Percentiles rank a stretch among this genome's conserved stretches.
These are phyloP conservation scores for Nyctibius grandis DNA, from an alignment of 2,797 vertebrate genomes.

Conservation along the genomic window DNA sequence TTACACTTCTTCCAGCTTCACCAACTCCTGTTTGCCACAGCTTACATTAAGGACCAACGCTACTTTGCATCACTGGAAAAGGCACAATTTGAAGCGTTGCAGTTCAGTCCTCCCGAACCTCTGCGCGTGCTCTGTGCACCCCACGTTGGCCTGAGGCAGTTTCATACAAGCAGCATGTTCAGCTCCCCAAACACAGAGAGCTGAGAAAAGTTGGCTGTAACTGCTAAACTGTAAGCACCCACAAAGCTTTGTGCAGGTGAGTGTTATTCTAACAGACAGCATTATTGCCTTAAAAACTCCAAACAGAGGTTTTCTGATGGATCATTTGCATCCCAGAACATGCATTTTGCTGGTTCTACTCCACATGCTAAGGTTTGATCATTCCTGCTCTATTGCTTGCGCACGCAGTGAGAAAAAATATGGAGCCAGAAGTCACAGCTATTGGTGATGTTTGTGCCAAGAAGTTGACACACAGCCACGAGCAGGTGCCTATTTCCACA, in stretches of 20 bases:
- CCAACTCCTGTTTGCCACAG: not conserved
- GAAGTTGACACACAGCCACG: not conserved
- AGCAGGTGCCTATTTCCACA: not conserved
- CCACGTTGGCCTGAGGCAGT: accelerated
- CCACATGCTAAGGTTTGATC: not conserved
- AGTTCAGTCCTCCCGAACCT: not conserved
- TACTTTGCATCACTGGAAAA: not conserved
- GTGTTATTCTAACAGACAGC: not conserved
- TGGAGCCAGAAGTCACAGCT: not conserved
- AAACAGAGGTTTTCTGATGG: not conserved
- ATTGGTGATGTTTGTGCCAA: not conserved
- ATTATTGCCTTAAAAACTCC: not conserved
- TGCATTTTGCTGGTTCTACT: not conserved
- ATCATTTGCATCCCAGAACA: not conserved
- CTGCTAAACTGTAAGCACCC: not conserved
- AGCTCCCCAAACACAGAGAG: not conserved
- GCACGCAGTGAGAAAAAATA: not conserved
- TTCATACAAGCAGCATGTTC: accelerated
- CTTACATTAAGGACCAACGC: not conserved
- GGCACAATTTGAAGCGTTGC: accelerated
- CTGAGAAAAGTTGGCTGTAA: not conserved
- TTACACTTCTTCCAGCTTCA: not conserved
- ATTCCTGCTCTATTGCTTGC: not conserved
- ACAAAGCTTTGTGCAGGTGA: not conserved
- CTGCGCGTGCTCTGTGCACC: accelerated